These are phyloP conservation scores for Ornithoptera priamus DNA, from an alignment of 2,888 invertebrate genomes.

Conservation along the genomic window DNA sequence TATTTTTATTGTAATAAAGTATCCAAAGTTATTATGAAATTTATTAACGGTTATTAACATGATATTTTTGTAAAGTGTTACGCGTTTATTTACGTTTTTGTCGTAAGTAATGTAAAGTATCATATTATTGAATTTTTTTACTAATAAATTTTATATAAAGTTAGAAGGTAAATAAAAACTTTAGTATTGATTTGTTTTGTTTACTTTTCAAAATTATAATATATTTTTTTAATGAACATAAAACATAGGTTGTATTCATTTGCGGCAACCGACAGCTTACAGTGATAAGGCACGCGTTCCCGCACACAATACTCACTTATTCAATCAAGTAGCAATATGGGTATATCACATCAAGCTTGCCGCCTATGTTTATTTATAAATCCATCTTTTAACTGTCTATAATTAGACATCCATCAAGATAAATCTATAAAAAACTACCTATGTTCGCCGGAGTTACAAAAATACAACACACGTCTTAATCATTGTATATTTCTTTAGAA, in stretches of 20 bases:
- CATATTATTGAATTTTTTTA: not conserved
- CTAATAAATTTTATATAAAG: not conserved
- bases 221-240: not conserved
- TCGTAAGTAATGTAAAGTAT: not conserved
- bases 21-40: not conserved
- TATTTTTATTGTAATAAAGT: not conserved
- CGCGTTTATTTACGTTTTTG: not conserved
- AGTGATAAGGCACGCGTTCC: slow-evolving; percentile 28
- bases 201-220: not conserved
- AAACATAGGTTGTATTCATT: slow-evolving; percentile 4
- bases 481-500: not conserved
- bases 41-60: not conserved
- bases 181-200: not conserved
- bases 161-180: not conserved
- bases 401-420: slow-evolving; percentile 2
- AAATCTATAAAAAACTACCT: not conserved
- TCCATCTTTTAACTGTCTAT: not conserved
- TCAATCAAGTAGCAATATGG: slow-evolving; percentile 20
- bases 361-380: slow-evolving; percentile 1
- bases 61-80: not conserved
- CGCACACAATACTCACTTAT: slow-evolving; percentile 22
- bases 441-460: not conserved
- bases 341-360: slow-evolving; percentile 1
- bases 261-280: slow-evolving; percentile 13
- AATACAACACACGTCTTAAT: not conserved